Percentiles rank a stretch among this genome's conserved stretches.
Conservation (phyloP, 2,888 invertebrate genomes). For the Spodoptera littoralis region DNA sequence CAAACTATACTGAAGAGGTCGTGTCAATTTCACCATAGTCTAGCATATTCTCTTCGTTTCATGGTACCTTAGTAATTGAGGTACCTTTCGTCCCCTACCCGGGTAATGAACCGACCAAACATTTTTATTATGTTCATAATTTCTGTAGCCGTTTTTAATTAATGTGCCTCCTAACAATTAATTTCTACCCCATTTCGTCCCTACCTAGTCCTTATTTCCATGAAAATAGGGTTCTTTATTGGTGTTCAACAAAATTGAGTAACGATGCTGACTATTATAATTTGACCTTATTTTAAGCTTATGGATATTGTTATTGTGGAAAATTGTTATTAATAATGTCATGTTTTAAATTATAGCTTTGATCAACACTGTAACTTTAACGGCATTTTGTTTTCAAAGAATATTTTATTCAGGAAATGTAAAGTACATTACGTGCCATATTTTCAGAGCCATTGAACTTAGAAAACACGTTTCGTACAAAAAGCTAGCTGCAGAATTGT, state of each 20-base stretch:
- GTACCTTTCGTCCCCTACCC: background rate
- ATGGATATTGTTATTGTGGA: background rate
- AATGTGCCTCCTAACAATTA: slow-evolving; percentile 15
- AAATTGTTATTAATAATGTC: background rate
- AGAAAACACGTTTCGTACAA: too few relatives aligned
- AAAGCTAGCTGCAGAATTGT: too few relatives aligned
- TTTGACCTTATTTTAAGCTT: slow-evolving; percentile 18
- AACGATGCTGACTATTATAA: slow-evolving; percentile 5
- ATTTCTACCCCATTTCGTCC: slow-evolving; percentile 11
- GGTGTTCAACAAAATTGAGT: slow-evolving; percentile 3
- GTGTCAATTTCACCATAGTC: too few relatives aligned
- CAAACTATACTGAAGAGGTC: too few relatives aligned
- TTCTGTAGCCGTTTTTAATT: slow-evolving; percentile 27
- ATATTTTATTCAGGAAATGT: too few relatives aligned
- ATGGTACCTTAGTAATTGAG: too few relatives aligned
- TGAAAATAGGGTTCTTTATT: slow-evolving; percentile 13
- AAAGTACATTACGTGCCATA: too few relatives aligned
- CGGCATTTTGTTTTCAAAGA: too few relatives aligned
- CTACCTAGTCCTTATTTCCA: slow-evolving; percentile 8
- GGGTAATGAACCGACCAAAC: slow-evolving; percentile 13
- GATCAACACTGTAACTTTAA: background rate
- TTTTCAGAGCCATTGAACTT: too few relatives aligned
- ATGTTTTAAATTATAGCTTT: slow-evolving; percentile 9
- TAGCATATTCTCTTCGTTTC: too few relatives aligned
- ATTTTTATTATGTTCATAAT: slow-evolving; percentile 29